Base-by-base conservation (phyloP, 30 jellyfish, hydroid and myxozoan genomes). In the Chrysaora quinquecirrha region DNA sequence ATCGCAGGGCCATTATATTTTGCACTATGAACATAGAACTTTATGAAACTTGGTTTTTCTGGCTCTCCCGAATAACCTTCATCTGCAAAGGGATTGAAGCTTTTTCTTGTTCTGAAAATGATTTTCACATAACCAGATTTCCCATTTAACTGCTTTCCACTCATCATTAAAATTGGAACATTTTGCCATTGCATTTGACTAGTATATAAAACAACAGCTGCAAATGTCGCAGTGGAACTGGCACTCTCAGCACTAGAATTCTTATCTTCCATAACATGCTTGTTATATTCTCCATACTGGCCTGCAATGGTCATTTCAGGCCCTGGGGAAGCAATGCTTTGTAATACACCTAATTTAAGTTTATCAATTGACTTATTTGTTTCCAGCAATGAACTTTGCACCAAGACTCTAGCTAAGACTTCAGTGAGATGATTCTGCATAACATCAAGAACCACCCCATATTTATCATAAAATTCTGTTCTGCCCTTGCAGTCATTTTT, bases 341-440 rank as follows among this genome's bases (percentile, higher is more conserved):
- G 28, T 32, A 87, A 72, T 16, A 78, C 48, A 22, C 52, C 60
- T 0, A 49, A 60, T 31, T 87, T 87, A 9, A 46, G 16, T 24
- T 34, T 30, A 19, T 52, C 66, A 58, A 76, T 68, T 12, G 24
- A 7, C 7, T 52, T 9, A 52, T 25, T 20, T 2, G 68, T 9
- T 2, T 10, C 6, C 7, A 2, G 68, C 29, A 16, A 4, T 30
- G 87, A 71, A 24, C 71, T 3, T 19, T 71, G 87, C 90, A 80
- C 73, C 1, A 78, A 82, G 14, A 88, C 85, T 46, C 89, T 66
- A 6, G 75, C 88, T 10, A 88, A 48, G 0, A 88, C 46, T 33
- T 88, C 96, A 7, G 93, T 88, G 25, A 88, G 64, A 43, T 88
- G 96, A 31, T 88, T 88, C 67, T 88, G 96, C 76, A 88, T 75